These are phyloP conservation scores for Torymus texanus DNA, from an alignment of 2,888 invertebrate genomes.

Conservation along the genomic window DNA sequence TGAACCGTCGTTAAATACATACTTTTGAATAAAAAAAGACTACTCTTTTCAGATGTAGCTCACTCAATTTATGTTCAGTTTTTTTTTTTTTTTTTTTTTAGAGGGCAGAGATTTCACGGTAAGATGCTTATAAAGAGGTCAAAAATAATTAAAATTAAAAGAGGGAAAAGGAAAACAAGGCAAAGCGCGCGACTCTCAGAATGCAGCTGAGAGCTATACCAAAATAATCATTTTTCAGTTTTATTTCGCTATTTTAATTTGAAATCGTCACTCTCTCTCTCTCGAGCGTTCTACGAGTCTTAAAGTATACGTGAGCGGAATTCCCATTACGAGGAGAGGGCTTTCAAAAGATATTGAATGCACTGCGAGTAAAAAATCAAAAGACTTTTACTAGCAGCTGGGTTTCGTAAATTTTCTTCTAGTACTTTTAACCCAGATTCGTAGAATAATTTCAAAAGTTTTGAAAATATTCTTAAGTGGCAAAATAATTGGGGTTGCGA, in stretches of 20 bases:
- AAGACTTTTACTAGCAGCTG: not conserved
- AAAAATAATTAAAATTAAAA: no score
- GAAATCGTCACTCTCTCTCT: not conserved
- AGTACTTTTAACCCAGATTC: slow-evolving; percentile 2
- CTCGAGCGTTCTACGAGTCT: not conserved
- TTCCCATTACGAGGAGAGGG: not conserved
- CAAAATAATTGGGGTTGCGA: not conserved
- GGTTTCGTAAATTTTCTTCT: not conserved
- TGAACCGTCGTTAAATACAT: not conserved
- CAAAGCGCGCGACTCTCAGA: no score
- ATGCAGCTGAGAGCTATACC: no score
- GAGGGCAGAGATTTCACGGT: no score
- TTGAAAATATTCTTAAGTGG: not conserved
- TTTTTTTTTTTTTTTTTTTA: no score
- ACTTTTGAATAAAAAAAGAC: no score
- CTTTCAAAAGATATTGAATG: not conserved
- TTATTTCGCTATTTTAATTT: no score
- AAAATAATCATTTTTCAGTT: no score
- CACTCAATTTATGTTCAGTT: no score
- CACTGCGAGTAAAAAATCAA: not conserved
- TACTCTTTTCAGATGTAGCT: no score
- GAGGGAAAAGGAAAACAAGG: no score
- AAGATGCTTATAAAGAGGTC: no score
- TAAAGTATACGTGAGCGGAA: not conserved
- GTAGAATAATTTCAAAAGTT: slow-evolving; percentile 2